Percentiles rank a stretch among this genome's conserved stretches.
These are phyloP conservation scores for Corvus hawaiiensis DNA, from an alignment of 2,113 vertebrate species.

Conservation along the genomic window DNA sequence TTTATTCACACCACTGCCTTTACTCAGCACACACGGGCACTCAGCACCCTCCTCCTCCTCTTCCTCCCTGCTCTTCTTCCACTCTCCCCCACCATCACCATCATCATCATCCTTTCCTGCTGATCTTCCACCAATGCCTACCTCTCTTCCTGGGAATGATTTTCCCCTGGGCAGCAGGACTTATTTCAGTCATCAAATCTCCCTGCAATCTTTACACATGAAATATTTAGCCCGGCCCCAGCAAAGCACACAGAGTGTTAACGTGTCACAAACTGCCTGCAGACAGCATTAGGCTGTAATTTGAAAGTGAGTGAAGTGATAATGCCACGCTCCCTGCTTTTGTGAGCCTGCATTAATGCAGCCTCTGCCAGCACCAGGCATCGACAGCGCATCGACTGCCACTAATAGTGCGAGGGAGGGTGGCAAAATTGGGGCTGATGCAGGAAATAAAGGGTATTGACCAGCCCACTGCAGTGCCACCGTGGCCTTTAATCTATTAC, in stretches of 20 bases:
- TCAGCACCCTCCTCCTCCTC: background rate
- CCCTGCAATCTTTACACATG: slow-evolving; percentile 86
- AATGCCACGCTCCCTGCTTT: slow-evolving; percentile 81
- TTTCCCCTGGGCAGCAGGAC: slow-evolving; percentile 82
- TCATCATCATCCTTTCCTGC: slow-evolving; percentile 19
- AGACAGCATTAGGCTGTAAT: slow-evolving; percentile 85
- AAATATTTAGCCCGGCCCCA: slow-evolving; percentile 81
- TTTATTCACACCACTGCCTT: background rate
- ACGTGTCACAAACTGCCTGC: slow-evolving; percentile 84
- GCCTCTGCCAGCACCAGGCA: slow-evolving; percentile 76
- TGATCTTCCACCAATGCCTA: slow-evolving; percentile 73
- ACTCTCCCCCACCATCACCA: background rate
- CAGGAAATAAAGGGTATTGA: slow-evolving; percentile 87
- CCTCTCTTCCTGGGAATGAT: slow-evolving; percentile 84
- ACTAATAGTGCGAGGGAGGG: slow-evolving; percentile 74
- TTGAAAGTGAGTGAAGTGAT: slow-evolving; percentile 90
- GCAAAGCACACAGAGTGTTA: slow-evolving; percentile 83
- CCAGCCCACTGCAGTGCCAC: slow-evolving; percentile 79
- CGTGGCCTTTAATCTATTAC: slow-evolving; percentile 90
- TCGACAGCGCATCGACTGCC: slow-evolving; percentile 86
- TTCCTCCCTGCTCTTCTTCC: background rate
- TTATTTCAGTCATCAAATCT: slow-evolving; percentile 88
- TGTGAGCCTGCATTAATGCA: slow-evolving; percentile 95
- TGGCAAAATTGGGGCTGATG: slow-evolving; percentile 72
- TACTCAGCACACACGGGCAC: background rate